Evolutionary conservation across 2,113 vertebrate species (phyloP), one percentile per base, ranked within the genome.

Genomic region (Tachysurus fulvidraco): DNA sequence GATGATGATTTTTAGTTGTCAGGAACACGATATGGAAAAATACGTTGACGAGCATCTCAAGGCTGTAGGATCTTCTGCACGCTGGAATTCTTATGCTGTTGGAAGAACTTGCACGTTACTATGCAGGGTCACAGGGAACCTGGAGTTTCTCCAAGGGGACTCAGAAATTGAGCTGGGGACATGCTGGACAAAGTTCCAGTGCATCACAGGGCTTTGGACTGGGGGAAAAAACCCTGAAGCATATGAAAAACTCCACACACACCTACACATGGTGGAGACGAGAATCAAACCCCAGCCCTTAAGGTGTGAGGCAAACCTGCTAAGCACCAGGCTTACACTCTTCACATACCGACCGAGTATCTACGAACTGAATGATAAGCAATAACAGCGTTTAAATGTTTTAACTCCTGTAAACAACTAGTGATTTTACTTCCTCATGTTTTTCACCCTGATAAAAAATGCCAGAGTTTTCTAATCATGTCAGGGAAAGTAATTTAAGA

Each of bases 401-500:
- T 59, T 80, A 73, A 44, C 36, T 25, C 21, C 28, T 19, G 10
- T 83, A 52, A 67, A 16, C 59, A 17, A 16, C 17, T 36, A 23
- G 41, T 46, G 5, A 62, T 65, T 65, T 65, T 52, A 30, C 9
- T 28, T 12, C 55, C 59, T 77, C 28, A 81, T 60, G 81, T 65
- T 78, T 77, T 81, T 88, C 65, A 78, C 12, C 81, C 84, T 86
- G 60, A 23, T 41, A 50, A 50, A 50, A 44, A 52, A 60, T 25
- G 62, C 81, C 65, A 85, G 77, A 46, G 59, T 59, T 74, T 85
- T 85, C 12, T 80, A 88, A 86, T 83, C 65, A 76, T 83, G 59
- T 71, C 76, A 87, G 73, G 46, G 81, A 86, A 88, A 76, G 89
- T 84, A 88, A 86, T 88, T 90, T 55, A 88, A 84, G 81, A 84